Evolutionary conservation across 1,140 invertebrate genomes (phyloP).

Genomic region (Vollenhovia emeryi): DNA sequence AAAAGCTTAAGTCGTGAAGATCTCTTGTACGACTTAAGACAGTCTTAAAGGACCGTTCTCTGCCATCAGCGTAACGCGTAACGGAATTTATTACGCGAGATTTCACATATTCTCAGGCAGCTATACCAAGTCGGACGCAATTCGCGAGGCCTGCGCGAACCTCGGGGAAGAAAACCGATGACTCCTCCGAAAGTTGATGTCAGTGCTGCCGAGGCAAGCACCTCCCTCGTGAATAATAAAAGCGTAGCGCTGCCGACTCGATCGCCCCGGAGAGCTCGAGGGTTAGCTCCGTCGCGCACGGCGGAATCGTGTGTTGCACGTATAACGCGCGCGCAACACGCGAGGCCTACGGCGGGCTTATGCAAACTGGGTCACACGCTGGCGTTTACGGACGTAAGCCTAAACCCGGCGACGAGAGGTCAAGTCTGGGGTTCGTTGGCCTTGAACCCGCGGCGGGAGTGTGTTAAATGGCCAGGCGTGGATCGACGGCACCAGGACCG

Average conservation of each 20-base stretch:
- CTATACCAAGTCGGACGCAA: background rate
- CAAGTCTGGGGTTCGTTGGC: slow-evolving; percentile 45
- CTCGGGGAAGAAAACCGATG: slow-evolving; percentile 36
- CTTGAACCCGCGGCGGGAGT: slow-evolving; percentile 37
- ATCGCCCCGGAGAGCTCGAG: slow-evolving; percentile 30
- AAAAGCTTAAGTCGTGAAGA: no score
- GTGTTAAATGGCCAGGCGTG: background rate
- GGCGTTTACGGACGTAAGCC: slow-evolving; percentile 39
- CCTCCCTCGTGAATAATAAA: slow-evolving; percentile 53
- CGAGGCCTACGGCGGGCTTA: background rate
- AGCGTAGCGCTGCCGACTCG: slow-evolving; percentile 36
- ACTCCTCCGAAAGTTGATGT: slow-evolving; percentile 44
- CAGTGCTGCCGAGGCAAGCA: slow-evolving; percentile 36
- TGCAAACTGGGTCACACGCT: slow-evolving; percentile 55
- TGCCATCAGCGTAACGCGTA: no score
- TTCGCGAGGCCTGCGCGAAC: background rate
- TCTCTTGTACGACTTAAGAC: no score
- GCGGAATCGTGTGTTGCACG: slow-evolving; percentile 1
- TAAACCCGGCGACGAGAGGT: slow-evolving; percentile 37
- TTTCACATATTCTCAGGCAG: background rate
- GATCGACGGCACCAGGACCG: background rate
- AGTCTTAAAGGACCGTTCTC: no score
- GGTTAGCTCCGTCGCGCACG: background rate
- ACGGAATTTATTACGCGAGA: slow-evolving; percentile 17
- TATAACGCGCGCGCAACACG: background rate